Base-by-base conservation (phyloP, 1,140 invertebrate species). In the Cydia amplana region DNA sequence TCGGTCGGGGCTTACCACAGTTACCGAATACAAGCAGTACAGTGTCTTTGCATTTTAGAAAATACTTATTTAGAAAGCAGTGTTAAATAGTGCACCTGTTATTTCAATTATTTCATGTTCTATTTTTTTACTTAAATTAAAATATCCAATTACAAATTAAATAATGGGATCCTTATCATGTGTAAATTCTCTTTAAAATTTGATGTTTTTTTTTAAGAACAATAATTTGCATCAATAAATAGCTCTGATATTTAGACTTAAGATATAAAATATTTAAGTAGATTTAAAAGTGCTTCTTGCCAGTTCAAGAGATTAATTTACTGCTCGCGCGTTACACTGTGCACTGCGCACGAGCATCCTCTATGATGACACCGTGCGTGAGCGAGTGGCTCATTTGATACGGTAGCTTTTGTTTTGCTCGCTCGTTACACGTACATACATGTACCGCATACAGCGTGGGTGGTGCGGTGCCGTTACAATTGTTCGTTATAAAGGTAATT, bases 361-460 rank as follows among this genome's bases (percentile, higher is more conserved):
- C 7, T 60, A 55, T 55, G 55, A 60, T 60, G 55, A 60, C 55
- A 60, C 55, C 55, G 55, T 23, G 20, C 55, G 55, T 12, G 20
- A 20, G 55, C 7, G 55, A 20, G 55, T 20, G 55, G 55, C 55
- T 60, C 55, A 60, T 60, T 60, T 23, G 55, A 23, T 60, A 60
- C 55, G 55, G 18, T 60, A 60, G 55, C 55, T 23, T 23, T 60
- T 60, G 55, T 60, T 55, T 18, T 60, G 55, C 55, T 60, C 55
- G 55, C 55, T 60, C 55, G 55, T 60, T 23, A 4, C 5, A 23
- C 55, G 51, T 20, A 18, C 51, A 6, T 23, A 60, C 6, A 51
- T 16, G 49, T 16, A 32, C 51, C 43, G 2, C 51, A 7, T 23
- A 60, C 55, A 12, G 55, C 20, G 55, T 60, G 55, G 55, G 55